phyloP scores from a whole-genome alignment of 2,113 vertebrate species.

The Gallinago media region DNA sequence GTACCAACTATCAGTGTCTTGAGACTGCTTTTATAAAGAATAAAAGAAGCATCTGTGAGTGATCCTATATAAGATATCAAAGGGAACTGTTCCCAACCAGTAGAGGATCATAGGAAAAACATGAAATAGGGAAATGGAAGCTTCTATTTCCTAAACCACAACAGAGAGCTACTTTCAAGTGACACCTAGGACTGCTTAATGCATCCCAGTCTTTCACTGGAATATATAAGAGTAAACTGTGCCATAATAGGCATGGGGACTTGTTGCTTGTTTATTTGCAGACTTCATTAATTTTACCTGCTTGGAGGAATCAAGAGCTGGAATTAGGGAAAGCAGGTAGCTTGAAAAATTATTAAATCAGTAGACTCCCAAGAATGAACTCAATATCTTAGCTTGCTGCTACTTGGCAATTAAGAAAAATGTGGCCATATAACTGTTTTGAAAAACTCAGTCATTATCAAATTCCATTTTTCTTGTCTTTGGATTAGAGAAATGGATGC shows the following conservation, averaged over 20 bases:
- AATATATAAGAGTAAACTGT: neutral
- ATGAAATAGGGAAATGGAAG: neutral
- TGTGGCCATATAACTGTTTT: neutral
- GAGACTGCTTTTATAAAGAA: slow-evolving; percentile 19
- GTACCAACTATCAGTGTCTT: neutral
- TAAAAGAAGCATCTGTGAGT: neutral
- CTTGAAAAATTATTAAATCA: neutral
- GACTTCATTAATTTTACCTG: neutral
- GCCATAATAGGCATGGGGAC: neutral
- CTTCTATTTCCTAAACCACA: neutral
- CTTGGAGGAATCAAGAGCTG: neutral
- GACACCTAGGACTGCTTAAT: neutral
- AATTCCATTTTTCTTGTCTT: slow-evolving; percentile 17
- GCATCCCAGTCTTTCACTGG: neutral
- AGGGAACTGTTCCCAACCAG: neutral
- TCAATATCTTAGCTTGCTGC: neutral
- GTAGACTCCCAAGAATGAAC: neutral
- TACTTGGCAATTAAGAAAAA: neutral
- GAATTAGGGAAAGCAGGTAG: neutral
- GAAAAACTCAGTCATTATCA: slow-evolving; percentile 14
- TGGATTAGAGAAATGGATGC: slow-evolving; percentile 37
- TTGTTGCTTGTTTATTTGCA: neutral
- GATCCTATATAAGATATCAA: slow-evolving; percentile 11
- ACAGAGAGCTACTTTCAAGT: neutral
- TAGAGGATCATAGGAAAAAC: slow-evolving; percentile 1